Evolutionary conservation across 2,797 vertebrate genomes (phyloP), one percentile per base, ranked within the genome.

Genomic region (Eurystomus glaucurus): DNA sequence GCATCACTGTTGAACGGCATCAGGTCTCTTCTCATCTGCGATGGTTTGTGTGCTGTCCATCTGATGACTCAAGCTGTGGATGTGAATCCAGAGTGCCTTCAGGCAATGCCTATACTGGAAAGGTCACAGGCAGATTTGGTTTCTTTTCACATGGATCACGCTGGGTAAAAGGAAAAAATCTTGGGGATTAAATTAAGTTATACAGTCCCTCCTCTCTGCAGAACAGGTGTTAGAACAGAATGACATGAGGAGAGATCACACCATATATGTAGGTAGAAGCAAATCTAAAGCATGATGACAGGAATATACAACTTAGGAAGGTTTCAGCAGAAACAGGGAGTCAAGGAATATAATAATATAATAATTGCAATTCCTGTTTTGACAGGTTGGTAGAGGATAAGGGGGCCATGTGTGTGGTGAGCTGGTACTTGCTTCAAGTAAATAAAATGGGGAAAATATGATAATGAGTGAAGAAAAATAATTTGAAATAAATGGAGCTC

Each of bases 1-100:
- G 25, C 37, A 37, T 85, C 60, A 46, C 23, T 55, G 3, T 33
- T 82, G 35, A 88, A 78, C 23, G 26, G 18, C 50, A 45, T 50
- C 39, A 37, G 46, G 37, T 84, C 46, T 80, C 26, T 75, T 80
- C 52, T 79, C 50, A 35, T 41, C 76, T 50, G 1, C 46, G 7
- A 22, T 0, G 6, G 11, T 5, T 46, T 31, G 14, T 60, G 35
- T 4, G 1, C 31, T 71, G 11, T 35, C 19, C 16, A 2, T 61
- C 15, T 83, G 66, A n/a, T 48, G 26, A 66, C 46, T 78, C 20
- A 57, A 39, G 28, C 10, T 6, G 6, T 79, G 62, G 43, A n/a
- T 81, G 23, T 58, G 43, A 79, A 81, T 54, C 23, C 52, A 61
- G 29, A 90, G 31, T 10, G 84, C 51, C 37, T 91, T 51, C 33